Base-by-base conservation (phyloP, 2,888 invertebrate species). In the Megaustenia siamemsis region DNA sequence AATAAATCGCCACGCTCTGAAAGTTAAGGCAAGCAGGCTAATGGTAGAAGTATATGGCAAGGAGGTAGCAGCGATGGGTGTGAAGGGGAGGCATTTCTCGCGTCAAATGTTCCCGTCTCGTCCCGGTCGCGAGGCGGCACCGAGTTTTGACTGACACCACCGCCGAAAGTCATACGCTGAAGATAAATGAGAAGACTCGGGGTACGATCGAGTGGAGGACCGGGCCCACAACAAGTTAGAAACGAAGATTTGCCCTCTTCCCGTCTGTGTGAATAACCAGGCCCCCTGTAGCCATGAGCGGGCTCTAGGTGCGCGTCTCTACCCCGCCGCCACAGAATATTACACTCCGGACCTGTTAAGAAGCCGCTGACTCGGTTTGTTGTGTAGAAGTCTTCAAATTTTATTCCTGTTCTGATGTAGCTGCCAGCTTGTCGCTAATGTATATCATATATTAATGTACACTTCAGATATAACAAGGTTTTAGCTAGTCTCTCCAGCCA, bases 121-220 rank as follows among this genome's bases (percentile, higher is more conserved):
- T 21, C 38, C 73, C 38, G 77, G 18, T 21, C 38, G 77, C 40
- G 40, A 77, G 77, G 77, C 77, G 77, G 77, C 56, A 56, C 77
- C 56, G 28, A n/a, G 2, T 56, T 60, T 77, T 77, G 77, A 77
- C 56, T 77, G 77, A 77, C 77, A 77, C 56, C 3, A 56, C 60
- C 18, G 38, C 56, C 38, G 35, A 56, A 77, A 77, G 60, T 77
- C 77, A 77, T 38, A 60, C 56, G 38, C 56, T n/a, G 1, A 40
- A 60, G 56, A 77, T 56, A 77, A 40, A 77, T 77, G 77, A 12
- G 77, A 77, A 76, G 28, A 53, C 60, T 40, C 3, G 77, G 77
- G 38, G 28, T 77, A 56, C 40, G 77, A 28, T n/a, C 40, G 56
- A 40, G 38, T 12, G n/a, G n/a, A 38, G 60, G 35, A 56, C n/a